Base-by-base conservation (phyloP, 2,888 invertebrate species). In the Cyclophora albipunctata region DNA sequence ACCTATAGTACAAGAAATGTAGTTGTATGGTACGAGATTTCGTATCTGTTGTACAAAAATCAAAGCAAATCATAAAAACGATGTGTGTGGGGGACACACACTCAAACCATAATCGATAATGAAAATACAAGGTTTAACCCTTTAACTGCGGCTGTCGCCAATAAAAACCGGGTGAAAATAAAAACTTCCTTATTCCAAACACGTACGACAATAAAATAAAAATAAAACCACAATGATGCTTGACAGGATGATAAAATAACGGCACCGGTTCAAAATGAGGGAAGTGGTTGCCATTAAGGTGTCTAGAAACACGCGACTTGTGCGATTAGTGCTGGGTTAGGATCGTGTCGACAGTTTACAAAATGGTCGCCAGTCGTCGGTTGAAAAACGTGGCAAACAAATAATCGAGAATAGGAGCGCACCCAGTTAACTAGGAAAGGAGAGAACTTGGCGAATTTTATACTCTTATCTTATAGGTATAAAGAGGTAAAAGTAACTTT, bases 251-350 rank as follows among this genome's bases (percentile, higher is more conserved):
- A 74, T 76, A 73, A 75, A 78, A 77, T 77, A 78, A 71, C 69
- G 67, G 67, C 69, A 71, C 58, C 66, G 59, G 69, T 69, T 69
- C 73, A 73, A 76, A 78, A 81, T 77, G 75, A 76, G 78, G 75
- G 74, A 73, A 80, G 77, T 77, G 73, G 69, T 64, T 64, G 69
- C 78, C 79, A 80, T 82, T 81, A 81, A 76, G 74, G 78, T 77
- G 76, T 75, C 75, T 69, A 63, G 58, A 55, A 49, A 64, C 64
- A 69, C 67, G 69, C 68, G 62, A 70, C 51, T 53, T 54, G 62
- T 53, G 56, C 45, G 4, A 34, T 43, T 60, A 67, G 63, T 49
- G 61, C 53, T 45, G 61, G 45, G 4, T 34, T 2, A 43, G 3
- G 40, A 20, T n/a, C 5, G 3, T 51, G 20, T 58, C 58, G 56